A percentile compares a stretch with the other conserved stretches of the same genome.
These are phyloP conservation scores for Diaprepes abbreviatus DNA, from an alignment of 2,888 invertebrate species.

Conservation along the genomic window DNA sequence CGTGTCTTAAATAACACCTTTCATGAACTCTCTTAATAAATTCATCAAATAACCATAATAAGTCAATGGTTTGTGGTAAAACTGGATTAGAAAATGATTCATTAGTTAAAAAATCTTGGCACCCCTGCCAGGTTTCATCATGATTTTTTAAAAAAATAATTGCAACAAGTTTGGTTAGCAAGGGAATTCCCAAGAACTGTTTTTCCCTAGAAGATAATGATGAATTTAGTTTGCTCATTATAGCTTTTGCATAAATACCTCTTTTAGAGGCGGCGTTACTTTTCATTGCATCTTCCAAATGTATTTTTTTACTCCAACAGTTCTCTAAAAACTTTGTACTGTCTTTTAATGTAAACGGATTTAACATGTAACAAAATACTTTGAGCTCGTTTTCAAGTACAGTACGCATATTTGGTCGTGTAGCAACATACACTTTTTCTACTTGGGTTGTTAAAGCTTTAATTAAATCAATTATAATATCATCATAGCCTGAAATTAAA, in stretches of 20 bases:
- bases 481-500: background rate
- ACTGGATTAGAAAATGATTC: too few species aligned
- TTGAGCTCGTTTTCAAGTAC: slow-evolving; percentile 7
- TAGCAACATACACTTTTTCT: slow-evolving; percentile 5
- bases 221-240: background rate
- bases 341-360: background rate
- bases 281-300: background rate
- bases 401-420: background rate
- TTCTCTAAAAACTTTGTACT: background rate
- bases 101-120: slow-evolving; percentile 7
- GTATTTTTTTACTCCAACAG: background rate
- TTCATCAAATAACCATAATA: background rate
- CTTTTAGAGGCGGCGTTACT: background rate
- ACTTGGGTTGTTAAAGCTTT: background rate
- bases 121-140: slow-evolving; percentile 8
- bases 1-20: background rate
- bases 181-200: background rate
- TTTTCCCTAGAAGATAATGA: background rate
- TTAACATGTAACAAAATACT: slow-evolving; percentile 6
- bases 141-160: background rate
- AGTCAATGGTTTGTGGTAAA: background rate
- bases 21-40: background rate
- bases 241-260: background rate
- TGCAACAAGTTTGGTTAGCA: slow-evolving; percentile 2
- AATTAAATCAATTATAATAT: slow-evolving; percentile 10